A percentile compares a stretch with the other conserved stretches of the same genome.
Evolutionary conservation across 2,797 vertebrate genomes (phyloP).

Genomic region (Hydrolagus colliei): DNA sequence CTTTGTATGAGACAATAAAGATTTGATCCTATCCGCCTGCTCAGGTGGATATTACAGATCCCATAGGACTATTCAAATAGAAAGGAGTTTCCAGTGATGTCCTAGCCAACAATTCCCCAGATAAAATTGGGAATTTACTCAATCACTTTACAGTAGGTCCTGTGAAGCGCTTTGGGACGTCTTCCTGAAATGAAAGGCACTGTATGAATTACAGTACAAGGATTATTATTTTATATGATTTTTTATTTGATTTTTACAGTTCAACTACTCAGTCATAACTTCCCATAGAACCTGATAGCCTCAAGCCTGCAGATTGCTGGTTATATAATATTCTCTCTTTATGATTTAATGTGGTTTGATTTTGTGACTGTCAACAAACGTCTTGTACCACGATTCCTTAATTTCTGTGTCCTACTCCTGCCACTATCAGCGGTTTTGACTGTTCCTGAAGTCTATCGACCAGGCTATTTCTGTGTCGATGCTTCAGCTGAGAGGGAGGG

Average conservation of each 20-base stretch:
- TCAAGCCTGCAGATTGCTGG: background rate
- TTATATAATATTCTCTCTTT: background rate
- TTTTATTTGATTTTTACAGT: background rate
- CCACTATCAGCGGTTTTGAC: background rate
- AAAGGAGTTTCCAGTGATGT: too few relatives aligned
- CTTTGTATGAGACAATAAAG: too few relatives aligned
- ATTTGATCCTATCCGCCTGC: too few relatives aligned
- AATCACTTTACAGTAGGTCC: too few relatives aligned
- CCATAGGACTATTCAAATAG: too few relatives aligned
- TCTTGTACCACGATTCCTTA: background rate
- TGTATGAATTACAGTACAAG: too few relatives aligned
- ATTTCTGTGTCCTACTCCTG: background rate
- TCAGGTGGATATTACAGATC: too few relatives aligned
- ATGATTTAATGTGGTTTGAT: background rate
- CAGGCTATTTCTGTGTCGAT: background rate
- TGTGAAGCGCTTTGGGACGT: too few relatives aligned
- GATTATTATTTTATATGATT: too few relatives aligned
- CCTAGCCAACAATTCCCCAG: too few relatives aligned
- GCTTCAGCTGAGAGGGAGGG: background rate
- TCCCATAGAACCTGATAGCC: background rate
- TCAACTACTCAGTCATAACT: background rate
- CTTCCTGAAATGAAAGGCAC: too few relatives aligned
- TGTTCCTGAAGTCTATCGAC: background rate
- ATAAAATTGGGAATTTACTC: too few relatives aligned
- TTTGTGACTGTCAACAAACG: background rate